These are phyloP conservation scores for Peromyscus eremicus DNA, from an alignment of 2,797 vertebrate genomes.

Conservation along the genomic window DNA sequence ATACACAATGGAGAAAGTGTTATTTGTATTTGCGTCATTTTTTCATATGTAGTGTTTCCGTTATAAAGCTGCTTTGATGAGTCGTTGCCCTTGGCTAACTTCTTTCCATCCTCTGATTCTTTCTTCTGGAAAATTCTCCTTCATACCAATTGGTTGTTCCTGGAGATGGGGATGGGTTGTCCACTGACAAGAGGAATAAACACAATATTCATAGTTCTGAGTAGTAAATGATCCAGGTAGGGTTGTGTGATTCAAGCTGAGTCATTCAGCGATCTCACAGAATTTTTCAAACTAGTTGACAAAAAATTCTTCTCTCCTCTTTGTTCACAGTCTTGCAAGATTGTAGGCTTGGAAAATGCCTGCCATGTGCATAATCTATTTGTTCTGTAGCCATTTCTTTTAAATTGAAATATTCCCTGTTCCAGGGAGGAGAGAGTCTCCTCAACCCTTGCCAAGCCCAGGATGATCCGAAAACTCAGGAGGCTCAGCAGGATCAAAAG, in stretches of 20 bases:
- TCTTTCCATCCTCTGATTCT: neutral
- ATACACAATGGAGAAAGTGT: neutral
- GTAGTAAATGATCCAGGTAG: neutral
- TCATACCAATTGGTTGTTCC: neutral
- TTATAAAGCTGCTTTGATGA: neutral
- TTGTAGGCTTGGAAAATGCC: neutral
- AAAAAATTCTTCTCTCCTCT: neutral
- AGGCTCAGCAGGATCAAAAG: neutral
- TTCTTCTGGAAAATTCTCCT: conserved; percentile 10
- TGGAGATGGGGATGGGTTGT: neutral
- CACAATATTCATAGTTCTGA: neutral
- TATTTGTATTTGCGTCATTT: neutral
- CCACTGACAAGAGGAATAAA: neutral
- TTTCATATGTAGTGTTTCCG: neutral
- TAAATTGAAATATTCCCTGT: too few species aligned
- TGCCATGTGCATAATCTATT: neutral
- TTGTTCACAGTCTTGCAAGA: neutral
- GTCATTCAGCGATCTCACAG: neutral
- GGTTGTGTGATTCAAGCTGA: neutral
- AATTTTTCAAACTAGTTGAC: conserved; percentile 33
- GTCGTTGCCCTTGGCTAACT: neutral
- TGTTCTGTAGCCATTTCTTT: neutral
- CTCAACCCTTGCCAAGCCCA: neutral
- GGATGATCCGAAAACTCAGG: neutral
- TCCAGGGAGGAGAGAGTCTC: neutral